These are phyloP conservation scores for Sanderia malayensis DNA, from an alignment of 30 jellyfish, hydroid and myxozoan genomes.

Conservation along the genomic window DNA sequence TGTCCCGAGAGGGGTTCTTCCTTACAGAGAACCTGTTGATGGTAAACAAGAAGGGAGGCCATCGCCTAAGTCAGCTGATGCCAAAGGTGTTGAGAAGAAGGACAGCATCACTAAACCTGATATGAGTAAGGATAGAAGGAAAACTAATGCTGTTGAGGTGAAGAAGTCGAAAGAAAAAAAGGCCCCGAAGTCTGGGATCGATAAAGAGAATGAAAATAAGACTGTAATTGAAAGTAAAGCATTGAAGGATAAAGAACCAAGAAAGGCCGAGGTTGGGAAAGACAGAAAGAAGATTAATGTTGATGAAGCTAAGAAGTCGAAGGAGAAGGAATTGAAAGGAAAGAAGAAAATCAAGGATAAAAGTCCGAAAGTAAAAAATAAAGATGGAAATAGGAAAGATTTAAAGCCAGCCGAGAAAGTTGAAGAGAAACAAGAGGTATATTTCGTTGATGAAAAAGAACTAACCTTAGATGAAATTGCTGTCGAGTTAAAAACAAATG, in stretches of 20 bases:
- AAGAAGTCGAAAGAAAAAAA: neutral
- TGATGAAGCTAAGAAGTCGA: conserved; percentile 9
- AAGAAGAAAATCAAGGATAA: conserved; percentile 3
- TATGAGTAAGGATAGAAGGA: neutral
- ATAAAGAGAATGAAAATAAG: conserved; percentile 5
- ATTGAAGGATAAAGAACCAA: too few species aligned
- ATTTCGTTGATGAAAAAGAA: conserved; percentile 52
- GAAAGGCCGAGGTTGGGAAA: neutral
- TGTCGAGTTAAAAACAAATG: conserved; percentile 58
- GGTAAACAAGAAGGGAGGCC: conserved; percentile 3
- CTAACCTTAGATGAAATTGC: conserved; percentile 70
- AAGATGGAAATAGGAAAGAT: neutral
- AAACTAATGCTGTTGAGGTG: neutral
- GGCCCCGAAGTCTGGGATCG: neutral
- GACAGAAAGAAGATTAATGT: neutral
- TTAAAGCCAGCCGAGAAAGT: conserved; percentile 1
- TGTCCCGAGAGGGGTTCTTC: conserved; percentile 38
- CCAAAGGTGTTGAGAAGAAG: neutral
- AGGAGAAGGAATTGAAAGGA: neutral
- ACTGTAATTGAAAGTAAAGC: too few species aligned
- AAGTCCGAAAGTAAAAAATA: conserved; percentile 16
- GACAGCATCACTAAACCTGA: neutral
- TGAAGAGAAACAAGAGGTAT: neutral
- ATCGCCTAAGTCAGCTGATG: neutral
- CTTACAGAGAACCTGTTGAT: conserved; percentile 24